Conservation (phyloP, 2,797 vertebrate species). For the Moxostoma hubbsi region DNA sequence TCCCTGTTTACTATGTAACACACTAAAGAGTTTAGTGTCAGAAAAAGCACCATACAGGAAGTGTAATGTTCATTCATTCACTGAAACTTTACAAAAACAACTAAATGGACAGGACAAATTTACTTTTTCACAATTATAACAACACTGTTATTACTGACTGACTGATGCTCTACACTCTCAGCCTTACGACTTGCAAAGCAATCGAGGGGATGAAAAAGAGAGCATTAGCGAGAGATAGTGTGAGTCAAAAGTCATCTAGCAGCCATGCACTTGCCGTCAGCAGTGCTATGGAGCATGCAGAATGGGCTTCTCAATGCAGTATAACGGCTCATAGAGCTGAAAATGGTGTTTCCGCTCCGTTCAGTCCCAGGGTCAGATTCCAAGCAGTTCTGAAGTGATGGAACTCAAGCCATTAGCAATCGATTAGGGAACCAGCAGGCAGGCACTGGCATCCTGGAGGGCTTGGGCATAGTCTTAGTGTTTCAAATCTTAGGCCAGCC, state of each 20-base stretch:
- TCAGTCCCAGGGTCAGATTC: slow-evolving; percentile 81
- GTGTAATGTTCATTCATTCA: no score
- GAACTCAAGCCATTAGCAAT: slow-evolving; percentile 86
- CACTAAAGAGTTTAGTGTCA: no score
- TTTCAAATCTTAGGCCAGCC: slow-evolving; percentile 45
- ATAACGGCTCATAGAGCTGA: slow-evolving; percentile 83
- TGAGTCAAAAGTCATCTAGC: slow-evolving; percentile 76
- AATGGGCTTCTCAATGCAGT: slow-evolving; percentile 80
- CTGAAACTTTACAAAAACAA: no score
- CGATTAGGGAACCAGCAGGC: slow-evolving; percentile 84
- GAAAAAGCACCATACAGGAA: no score
- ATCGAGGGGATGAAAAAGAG: slow-evolving; percentile 75
- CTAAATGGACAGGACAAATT: no score
- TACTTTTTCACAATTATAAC: no score
- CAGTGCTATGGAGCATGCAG: slow-evolving; percentile 77
- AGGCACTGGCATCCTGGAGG: slow-evolving; percentile 67
- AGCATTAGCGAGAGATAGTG: slow-evolving; percentile 30
- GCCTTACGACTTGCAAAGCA: slow-evolving; percentile 61
- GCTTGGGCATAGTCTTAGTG: slow-evolving; percentile 57
- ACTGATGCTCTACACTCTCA: slow-evolving; percentile 63
- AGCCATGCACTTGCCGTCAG: slow-evolving; percentile 73
- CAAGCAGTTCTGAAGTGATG: slow-evolving; percentile 79
- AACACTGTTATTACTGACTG: no score
- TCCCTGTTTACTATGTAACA: no score
- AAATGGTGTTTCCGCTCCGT: slow-evolving; percentile 84